Evolutionary conservation across 92 coral and sea anemone species (phyloP).

Genomic region (Desmophyllum pertusum): DNA sequence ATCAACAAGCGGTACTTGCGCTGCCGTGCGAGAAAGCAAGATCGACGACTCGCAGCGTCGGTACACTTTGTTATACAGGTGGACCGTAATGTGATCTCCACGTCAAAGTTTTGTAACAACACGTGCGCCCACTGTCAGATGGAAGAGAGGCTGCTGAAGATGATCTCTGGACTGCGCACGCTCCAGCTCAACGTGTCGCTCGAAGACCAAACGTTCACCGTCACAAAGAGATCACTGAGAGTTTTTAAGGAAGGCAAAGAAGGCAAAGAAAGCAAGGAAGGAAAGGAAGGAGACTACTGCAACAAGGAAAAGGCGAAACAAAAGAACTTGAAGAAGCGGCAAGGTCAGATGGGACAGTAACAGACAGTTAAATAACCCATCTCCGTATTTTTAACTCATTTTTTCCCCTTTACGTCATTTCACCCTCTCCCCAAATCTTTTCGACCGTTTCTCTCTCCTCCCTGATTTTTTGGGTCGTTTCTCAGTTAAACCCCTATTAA

Average conservation of each 20-base stretch:
- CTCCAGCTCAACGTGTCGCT: slow-evolving; percentile 75
- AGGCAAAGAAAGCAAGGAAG: slow-evolving; percentile 44
- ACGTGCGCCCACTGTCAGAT: slow-evolving; percentile 83
- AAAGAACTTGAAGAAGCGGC: slow-evolving; percentile 55
- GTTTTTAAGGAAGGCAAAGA: slow-evolving; percentile 41
- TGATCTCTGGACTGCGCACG: slow-evolving; percentile 71
- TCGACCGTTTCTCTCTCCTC: too few relatives aligned
- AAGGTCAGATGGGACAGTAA: slow-evolving; percentile 46
- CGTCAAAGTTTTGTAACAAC: slow-evolving; percentile 74
- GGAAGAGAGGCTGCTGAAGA: slow-evolving; percentile 75
- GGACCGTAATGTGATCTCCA: slow-evolving; percentile 56
- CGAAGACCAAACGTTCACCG: slow-evolving; percentile 61
- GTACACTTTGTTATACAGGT: slow-evolving; percentile 73
- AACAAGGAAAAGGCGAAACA: background rate
- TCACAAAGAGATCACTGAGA: slow-evolving; percentile 60
- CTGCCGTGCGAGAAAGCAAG: slow-evolving; percentile 52
- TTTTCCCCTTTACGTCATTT: too few relatives aligned
- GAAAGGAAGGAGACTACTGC: background rate
- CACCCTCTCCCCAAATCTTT: too few relatives aligned
- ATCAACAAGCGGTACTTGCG: slow-evolving; percentile 58
- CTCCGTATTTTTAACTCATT: too few relatives aligned
- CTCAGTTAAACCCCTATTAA: too few relatives aligned
- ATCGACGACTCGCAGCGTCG: slow-evolving; percentile 56
- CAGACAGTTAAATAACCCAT: too few relatives aligned
- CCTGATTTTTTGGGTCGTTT: too few relatives aligned